Base-by-base conservation (phyloP, 2,113 vertebrate genomes). In the Cariama cristata region DNA sequence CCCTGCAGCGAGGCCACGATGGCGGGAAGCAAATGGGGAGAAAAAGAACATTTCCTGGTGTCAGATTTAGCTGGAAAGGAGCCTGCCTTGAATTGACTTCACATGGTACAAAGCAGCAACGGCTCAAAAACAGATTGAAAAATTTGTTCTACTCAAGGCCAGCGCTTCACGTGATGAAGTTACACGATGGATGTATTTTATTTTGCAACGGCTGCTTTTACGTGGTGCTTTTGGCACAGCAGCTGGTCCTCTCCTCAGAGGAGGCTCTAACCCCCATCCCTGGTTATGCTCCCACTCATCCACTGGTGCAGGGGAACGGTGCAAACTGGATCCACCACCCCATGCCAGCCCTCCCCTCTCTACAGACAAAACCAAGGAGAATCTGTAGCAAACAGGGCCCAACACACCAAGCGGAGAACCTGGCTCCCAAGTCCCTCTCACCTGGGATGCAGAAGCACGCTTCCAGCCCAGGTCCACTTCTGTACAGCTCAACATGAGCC, bases 1-100 rank as follows among this genome's bases (percentile, higher is more conserved):
- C 79, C 93, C 92, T 95, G 55, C 30, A 74, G 82, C 15, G 3
- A 56, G 59, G 83, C 94, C 75, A 87, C 76, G 90, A 82, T 5
- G 18, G 88, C 50, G 53, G 90, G 86, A 85, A 94, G 68, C 27
- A 72, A 74, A 90, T 0, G 23, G 73, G 88, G 81, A 87, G 94
- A 97, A 97, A 96, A 96, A 58, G 93, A 95, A 97, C 88, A 93
- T 97, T 98, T 97, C 97, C 97, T 96, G 93, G 90, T 97, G 97
- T 97, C 96, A 82, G 85, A 90, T 96, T 96, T 90, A 94, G 80
- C 88, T 98, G 98, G 97, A 98, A 97, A 93, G 88, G 72, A 96
- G 96, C 97, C 93, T 88, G 86, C 59, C 52, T 96, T 88, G 94
- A 97, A 98, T 91, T 97, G 96, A 93, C 96, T 95, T 97, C 97